Conservation (phyloP, 2,113 vertebrate genomes). For the Mesembrinibis cayennensis region DNA sequence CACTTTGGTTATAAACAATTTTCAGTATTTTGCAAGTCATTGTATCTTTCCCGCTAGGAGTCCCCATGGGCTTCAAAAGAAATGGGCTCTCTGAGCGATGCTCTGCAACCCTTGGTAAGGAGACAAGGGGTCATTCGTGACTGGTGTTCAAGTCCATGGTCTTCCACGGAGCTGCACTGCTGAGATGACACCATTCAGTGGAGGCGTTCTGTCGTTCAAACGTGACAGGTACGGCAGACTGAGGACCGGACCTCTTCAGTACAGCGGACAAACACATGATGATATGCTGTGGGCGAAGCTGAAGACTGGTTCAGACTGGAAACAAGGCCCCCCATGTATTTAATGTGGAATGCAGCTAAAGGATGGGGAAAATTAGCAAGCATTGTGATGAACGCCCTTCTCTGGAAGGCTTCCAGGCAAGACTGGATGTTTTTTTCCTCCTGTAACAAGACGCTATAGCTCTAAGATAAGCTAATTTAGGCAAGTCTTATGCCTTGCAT, state of each 20-base stretch:
- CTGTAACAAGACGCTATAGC: neutral
- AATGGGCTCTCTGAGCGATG: neutral
- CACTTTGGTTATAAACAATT: neutral
- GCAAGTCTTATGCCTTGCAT: neutral
- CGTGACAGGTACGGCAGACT: neutral
- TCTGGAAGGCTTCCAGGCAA: neutral
- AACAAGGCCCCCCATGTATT: neutral
- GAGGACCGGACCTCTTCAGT: neutral
- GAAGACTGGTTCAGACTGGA: neutral
- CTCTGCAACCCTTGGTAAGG: neutral
- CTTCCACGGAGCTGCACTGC: neutral
- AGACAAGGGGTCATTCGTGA: neutral
- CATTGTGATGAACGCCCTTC: neutral
- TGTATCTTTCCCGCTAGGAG: neutral
- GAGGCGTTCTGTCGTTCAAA: neutral
- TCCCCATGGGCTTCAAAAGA: neutral
- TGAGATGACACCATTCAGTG: neutral
- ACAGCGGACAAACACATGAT: neutral
- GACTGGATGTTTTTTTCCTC: neutral
- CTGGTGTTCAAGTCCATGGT: neutral
- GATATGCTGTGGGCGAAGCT: neutral
- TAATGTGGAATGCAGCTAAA: neutral
- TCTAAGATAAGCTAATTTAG: neutral
- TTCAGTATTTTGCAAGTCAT: conserved; percentile 4
- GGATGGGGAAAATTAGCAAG: neutral